phyloP scores from a whole-genome alignment of 2,888 invertebrate species.

The Andrena dorsata region DNA sequence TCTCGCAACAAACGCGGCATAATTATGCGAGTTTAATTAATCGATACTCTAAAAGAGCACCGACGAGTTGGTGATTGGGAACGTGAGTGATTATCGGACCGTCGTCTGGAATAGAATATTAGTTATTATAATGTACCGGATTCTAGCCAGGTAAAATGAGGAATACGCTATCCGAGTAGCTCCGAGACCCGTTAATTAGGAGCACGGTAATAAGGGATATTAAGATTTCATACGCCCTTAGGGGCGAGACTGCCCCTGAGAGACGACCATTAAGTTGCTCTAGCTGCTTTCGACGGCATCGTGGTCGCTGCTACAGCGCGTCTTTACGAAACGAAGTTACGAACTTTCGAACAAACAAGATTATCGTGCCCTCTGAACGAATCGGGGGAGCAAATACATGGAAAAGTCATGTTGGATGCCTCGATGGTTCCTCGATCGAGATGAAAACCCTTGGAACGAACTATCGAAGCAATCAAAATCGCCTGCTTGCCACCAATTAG shows the following conservation, averaged over 20 bases:
- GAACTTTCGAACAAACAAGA: slow-evolving; percentile 33
- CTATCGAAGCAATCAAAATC: neutral
- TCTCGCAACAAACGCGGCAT: neutral
- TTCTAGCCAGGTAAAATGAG: slow-evolving; percentile 60
- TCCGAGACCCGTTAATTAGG: slow-evolving; percentile 69
- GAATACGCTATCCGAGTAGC: slow-evolving; percentile 72
- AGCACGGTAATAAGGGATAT: slow-evolving; percentile 73
- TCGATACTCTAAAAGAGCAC: neutral
- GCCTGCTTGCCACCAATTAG: neutral
- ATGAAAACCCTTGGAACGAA: neutral
- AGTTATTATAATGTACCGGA: slow-evolving; percentile 64
- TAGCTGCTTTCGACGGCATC: slow-evolving; percentile 53
- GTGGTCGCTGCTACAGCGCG: slow-evolving; percentile 29
- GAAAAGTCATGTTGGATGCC: neutral
- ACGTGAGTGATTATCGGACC: slow-evolving; percentile 25
- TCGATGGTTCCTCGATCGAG: neutral
- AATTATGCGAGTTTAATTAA: neutral
- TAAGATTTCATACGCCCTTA: slow-evolving; percentile 72
- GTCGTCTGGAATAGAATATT: slow-evolving; percentile 36
- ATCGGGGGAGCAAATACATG: slow-evolving; percentile 1
- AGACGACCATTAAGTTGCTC: slow-evolving; percentile 66
- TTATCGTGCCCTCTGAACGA: slow-evolving; percentile 14
- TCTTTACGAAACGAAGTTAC: slow-evolving; percentile 42
- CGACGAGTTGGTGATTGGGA: neutral
- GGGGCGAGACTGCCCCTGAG: slow-evolving; percentile 58